Evolutionary conservation across 2,113 vertebrate genomes (phyloP).

Genomic region (Alexandromys fortis): DNA sequence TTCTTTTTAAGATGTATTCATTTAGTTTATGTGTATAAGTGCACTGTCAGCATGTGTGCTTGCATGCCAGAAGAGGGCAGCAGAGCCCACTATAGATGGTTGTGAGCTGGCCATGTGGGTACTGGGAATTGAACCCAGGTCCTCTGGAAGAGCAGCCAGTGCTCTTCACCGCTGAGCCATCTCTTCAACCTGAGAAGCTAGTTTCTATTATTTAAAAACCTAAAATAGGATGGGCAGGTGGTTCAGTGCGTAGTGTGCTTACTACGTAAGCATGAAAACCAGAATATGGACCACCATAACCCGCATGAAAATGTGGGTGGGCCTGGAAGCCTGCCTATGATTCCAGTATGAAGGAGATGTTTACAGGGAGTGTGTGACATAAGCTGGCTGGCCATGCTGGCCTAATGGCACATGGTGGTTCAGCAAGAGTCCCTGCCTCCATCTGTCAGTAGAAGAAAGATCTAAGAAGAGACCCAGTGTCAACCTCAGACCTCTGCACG

Average conservation of each 20-base stretch:
- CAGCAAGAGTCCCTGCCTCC: background rate
- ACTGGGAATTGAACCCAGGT: background rate
- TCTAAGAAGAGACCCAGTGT: background rate
- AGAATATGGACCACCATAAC: background rate
- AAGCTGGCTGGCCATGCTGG: background rate
- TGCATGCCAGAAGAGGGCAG: background rate
- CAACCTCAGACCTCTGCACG: background rate
- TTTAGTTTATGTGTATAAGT: background rate
- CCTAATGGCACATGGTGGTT: background rate
- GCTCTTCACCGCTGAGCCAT: background rate
- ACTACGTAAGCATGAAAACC: background rate
- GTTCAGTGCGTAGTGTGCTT: background rate
- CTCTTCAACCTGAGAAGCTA: background rate
- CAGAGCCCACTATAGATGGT: background rate
- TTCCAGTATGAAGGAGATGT: background rate
- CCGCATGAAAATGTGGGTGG: background rate
- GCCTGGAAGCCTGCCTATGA: background rate
- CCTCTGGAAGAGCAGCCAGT: background rate
- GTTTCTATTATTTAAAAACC: conserved; percentile 35
- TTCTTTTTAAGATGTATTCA: background rate
- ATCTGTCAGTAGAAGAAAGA: background rate
- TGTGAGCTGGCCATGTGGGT: background rate
- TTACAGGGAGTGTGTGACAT: background rate
- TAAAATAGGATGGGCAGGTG: background rate
- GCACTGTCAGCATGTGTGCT: background rate